Evolutionary conservation across 1,140 invertebrate species (phyloP), one percentile per base, ranked within the genome.

Genomic region (Acromyrmex heyeri): DNA sequence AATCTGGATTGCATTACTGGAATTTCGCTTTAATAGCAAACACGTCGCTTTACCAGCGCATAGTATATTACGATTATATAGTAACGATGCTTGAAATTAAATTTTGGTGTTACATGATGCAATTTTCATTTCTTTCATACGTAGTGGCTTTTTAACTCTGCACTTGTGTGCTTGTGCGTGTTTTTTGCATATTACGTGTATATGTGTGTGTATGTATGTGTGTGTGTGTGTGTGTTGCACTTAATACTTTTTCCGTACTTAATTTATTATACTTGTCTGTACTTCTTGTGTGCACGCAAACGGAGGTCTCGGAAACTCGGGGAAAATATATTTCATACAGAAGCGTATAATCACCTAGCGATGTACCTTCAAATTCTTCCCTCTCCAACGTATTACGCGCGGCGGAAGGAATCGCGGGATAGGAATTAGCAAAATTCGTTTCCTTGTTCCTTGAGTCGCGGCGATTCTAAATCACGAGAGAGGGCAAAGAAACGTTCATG

Each of bases 361-460:
- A n/a, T 44, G 21, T 57, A 24, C 27, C 38, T 50, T 44, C 38
- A 50, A 83, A 75, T 73, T 48, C 69, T 50, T 30, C 38, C 48
- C 48, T 55, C 53, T 44, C 38, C 48, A 83, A 73, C 79, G 61
- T 73, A 61, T 83, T 83, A 73, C 69, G n/a, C 38, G 24, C 27
- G 18, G 53, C 14, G 67, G 53, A 81, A 67, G 10, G 57, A 44
- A n/a, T 53, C 57, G 55, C 53, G 76, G n/a, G n/a, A 48, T 24
- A 72, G 44, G 55, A 86, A 86, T 86, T 83, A 86, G 57, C 78
- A 72, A 86, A 83, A 70, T 86, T 86, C 78, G 64, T 72, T 53
- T 53, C 55, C 76, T 24, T 30, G 30, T 70, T 27, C 67, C 53
- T 30, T 21, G 44, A 14, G 50, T 57, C 21, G 44, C 44, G 38